Conservation (phyloP, 2,797 vertebrate species). For the Melanotaenia maccullochi region DNA sequence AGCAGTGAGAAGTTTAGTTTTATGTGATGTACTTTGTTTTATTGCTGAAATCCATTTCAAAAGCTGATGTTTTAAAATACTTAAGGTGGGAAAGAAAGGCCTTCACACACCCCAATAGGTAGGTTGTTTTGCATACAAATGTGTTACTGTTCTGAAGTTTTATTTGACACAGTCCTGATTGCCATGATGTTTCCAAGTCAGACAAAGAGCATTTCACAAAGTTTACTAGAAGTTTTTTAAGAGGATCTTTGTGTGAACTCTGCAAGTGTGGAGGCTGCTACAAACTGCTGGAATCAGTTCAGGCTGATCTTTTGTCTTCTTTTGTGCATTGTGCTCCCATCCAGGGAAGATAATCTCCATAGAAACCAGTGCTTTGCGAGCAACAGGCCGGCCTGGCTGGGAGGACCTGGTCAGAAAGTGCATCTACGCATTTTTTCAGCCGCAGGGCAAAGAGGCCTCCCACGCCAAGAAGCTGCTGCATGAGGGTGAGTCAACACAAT, state of each 20-base stretch:
- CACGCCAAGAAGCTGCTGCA: slow-evolving; percentile 97
- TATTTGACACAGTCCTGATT: background rate
- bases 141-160: too few relatives aligned
- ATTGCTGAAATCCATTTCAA: too few relatives aligned
- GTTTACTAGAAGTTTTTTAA: background rate
- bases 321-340: slow-evolving; percentile 29
- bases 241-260: background rate
- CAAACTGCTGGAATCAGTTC: slow-evolving; percentile 24
- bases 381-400: slow-evolving; percentile 93
- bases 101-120: too few relatives aligned
- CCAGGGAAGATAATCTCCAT: slow-evolving; percentile 98
- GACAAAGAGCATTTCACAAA: slow-evolving; percentile 2
- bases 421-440: slow-evolving; percentile 98
- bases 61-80: too few relatives aligned
- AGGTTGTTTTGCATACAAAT: too few relatives aligned
- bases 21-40: too few relatives aligned
- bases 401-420: slow-evolving; percentile 96
- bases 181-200: background rate
- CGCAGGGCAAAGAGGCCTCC: slow-evolving; percentile 93
- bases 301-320: slow-evolving; percentile 24
- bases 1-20: too few relatives aligned
- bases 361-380: slow-evolving; percentile 93
- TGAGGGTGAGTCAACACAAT: slow-evolving; percentile 84
- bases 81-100: too few relatives aligned
- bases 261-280: slow-evolving; percentile 3